Evolutionary conservation across 23 tunicate species (phyloP).

Genomic region (Trididemnum nubilum): DNA sequence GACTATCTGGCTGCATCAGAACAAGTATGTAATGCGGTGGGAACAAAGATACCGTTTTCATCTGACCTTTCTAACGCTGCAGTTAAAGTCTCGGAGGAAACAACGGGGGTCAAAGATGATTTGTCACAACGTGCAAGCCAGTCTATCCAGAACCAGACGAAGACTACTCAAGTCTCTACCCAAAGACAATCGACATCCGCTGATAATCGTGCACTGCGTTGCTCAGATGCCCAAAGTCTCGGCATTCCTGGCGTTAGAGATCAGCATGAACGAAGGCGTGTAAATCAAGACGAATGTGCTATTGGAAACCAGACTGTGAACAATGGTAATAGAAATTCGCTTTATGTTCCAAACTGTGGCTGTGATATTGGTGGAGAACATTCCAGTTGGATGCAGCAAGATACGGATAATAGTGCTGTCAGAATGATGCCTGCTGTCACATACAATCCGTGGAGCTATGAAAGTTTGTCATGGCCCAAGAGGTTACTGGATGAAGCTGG

Average conservation of each 20-base stretch:
- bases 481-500: conserved; percentile 5
- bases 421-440: conserved; percentile 2
- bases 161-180: neutral
- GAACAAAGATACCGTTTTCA: no score
- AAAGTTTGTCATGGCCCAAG: neutral
- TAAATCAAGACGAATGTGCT: neutral
- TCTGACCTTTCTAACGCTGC: no score
- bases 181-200: neutral
- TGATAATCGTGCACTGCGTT: neutral
- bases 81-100: neutral
- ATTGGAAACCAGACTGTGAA: neutral
- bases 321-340: neutral
- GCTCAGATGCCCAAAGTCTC: neutral
- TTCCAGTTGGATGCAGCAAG: neutral
- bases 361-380: neutral
- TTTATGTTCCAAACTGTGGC: neutral
- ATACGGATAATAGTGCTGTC: neutral
- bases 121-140: neutral
- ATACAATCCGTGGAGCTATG: conserved; percentile 1
- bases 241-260: neutral
- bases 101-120: neutral
- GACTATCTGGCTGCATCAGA: neutral
- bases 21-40: no score
- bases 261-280: neutral
- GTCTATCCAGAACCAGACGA: neutral